phyloP scores from a whole-genome alignment of 1,140 invertebrate species.

The Trigoniulus corallinus region DNA sequence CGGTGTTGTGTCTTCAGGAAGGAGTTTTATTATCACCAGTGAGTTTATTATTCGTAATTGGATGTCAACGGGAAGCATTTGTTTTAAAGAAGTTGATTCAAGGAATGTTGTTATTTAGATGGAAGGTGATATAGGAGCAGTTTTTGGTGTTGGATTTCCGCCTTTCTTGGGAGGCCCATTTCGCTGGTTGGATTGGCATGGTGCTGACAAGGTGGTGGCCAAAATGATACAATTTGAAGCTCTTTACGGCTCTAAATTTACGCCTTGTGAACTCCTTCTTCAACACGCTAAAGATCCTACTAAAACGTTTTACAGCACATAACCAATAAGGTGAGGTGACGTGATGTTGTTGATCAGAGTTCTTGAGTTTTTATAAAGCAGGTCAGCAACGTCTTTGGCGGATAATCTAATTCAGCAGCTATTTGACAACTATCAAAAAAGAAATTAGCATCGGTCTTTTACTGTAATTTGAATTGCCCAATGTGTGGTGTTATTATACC shows the following conservation, averaged over 20 bases:
- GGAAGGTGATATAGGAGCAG: slow-evolving; percentile 96
- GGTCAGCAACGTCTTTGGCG: too few species aligned
- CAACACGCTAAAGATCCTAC: slow-evolving; percentile 77
- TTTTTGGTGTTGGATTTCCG: slow-evolving; percentile 97
- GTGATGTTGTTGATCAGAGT: too few species aligned
- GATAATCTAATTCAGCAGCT: too few species aligned
- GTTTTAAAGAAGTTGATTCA: background rate
- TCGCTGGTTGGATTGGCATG: slow-evolving; percentile 87
- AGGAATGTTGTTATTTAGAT: slow-evolving; percentile 35
- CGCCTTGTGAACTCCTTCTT: slow-evolving; percentile 74
- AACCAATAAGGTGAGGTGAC: too few species aligned
- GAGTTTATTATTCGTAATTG: slow-evolving; percentile 21
- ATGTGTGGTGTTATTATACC: too few species aligned
- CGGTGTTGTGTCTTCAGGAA: slow-evolving; percentile 88
- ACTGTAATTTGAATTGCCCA: too few species aligned
- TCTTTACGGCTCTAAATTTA: slow-evolving; percentile 71
- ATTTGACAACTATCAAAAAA: too few species aligned
- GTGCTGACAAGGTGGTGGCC: slow-evolving; percentile 56
- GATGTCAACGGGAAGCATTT: too few species aligned
- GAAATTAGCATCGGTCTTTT: too few species aligned
- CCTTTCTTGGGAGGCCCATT: slow-evolving; percentile 97
- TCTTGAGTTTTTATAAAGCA: too few species aligned
- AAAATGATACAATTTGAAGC: slow-evolving; percentile 74
- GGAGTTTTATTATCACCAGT: slow-evolving; percentile 82
- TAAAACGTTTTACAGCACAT: slow-evolving; percentile 59